A percentile compares a stretch with the other conserved stretches of the same genome.
These are phyloP conservation scores for Diadumene lineata DNA, from an alignment of 92 coral and sea anemone species.

Conservation along the genomic window DNA sequence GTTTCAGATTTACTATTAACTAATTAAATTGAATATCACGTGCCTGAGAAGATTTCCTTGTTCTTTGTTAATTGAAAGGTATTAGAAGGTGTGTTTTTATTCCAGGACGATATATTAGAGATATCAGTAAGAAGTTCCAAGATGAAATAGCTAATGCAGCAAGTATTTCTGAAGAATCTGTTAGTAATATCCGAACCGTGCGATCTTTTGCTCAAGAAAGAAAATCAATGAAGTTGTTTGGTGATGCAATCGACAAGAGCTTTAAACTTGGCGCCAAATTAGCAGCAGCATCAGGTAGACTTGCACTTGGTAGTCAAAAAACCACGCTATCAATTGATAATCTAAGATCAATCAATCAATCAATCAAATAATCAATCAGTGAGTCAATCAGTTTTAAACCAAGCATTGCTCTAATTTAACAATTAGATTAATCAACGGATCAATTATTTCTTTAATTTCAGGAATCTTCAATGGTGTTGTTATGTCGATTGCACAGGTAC, in stretches of 20 bases:
- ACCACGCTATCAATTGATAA: too few species aligned
- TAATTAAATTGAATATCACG: too few species aligned
- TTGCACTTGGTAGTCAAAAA: neutral
- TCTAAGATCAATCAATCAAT: neutral
- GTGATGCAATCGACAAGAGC: conserved; percentile 73
- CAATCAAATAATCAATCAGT: neutral
- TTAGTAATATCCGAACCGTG: conserved; percentile 90
- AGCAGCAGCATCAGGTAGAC: conserved; percentile 76
- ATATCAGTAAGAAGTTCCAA: conserved; percentile 77
- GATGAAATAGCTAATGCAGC: conserved; percentile 92
- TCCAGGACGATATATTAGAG: conserved; percentile 74
- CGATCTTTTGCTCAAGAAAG: conserved; percentile 88
- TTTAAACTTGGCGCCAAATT: conserved; percentile 81
- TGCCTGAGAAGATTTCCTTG: too few species aligned
- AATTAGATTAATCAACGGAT: neutral
- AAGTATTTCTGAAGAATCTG: conserved; percentile 88
- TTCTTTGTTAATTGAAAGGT: too few species aligned
- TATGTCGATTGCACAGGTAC: conserved; percentile 80
- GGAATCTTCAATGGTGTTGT: conserved; percentile 85
- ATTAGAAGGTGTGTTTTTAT: neutral
- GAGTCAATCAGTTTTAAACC: neutral
- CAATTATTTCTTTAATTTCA: conserved; percentile 1
- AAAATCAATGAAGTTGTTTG: conserved; percentile 74
- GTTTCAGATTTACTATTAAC: too few species aligned
- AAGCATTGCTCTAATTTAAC: too few species aligned